These are phyloP conservation scores for Neodiprion fabricii DNA, from an alignment of 1,140 invertebrate species.

Conservation along the genomic window DNA sequence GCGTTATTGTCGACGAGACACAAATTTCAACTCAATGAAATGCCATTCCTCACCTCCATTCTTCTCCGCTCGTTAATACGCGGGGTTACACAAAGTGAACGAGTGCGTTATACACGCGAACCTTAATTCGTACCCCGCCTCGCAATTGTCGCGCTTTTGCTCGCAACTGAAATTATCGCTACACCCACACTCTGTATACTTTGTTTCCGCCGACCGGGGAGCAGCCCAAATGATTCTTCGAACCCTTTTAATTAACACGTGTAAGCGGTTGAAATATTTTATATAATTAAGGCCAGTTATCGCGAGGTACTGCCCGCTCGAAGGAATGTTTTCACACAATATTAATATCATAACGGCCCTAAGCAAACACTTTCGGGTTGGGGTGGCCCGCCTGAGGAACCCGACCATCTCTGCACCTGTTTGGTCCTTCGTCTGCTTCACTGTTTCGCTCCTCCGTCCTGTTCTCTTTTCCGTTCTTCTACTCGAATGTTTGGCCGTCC, in stretches of 20 bases:
- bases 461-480: conserved; percentile 1
- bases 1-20: too few species aligned
- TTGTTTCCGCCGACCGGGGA: neutral
- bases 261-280: conserved; percentile 5
- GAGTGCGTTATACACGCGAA: too few species aligned
- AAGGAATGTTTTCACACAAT: conserved; percentile 11
- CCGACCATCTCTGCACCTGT: conserved; percentile 32
- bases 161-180: too few species aligned
- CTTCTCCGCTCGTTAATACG: too few species aligned
- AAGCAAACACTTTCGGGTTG: conserved; percentile 33
- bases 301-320: conserved; percentile 1
- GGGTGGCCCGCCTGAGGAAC: neutral
- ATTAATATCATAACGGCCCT: conserved; percentile 27
- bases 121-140: too few species aligned
- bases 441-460: neutral
- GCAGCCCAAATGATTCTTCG: neutral
- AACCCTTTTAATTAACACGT: conserved; percentile 7
- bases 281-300: conserved; percentile 5
- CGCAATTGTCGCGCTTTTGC: too few species aligned
- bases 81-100: too few species aligned
- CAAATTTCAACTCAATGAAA: too few species aligned
- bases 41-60: too few species aligned
- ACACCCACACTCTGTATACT: too few species aligned
- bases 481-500: conserved; percentile 1
- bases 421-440: conserved; percentile 16